Conservation (phyloP, 2,113 vertebrate genomes). For the Engystomops pustulosus region DNA sequence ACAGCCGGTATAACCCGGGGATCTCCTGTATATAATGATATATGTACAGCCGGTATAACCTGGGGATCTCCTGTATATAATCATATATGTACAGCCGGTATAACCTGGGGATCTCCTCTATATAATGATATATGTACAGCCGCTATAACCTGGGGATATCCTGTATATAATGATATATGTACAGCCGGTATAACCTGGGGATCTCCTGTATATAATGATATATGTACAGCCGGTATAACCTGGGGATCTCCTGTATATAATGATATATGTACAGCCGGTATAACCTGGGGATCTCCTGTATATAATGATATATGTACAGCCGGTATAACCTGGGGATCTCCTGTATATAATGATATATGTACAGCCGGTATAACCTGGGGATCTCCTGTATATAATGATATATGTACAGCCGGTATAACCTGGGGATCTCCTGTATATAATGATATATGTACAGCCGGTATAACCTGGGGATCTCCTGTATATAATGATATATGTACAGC, state of each 20-base stretch:
- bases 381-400: background rate
- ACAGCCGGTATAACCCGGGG: background rate
- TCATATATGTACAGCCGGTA: background rate
- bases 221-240: background rate
- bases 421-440: background rate
- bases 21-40: too few species aligned
- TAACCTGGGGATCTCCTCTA: background rate
- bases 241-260: background rate
- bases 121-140: background rate
- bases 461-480: background rate
- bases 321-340: background rate
- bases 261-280: background rate
- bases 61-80: background rate
- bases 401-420: background rate
- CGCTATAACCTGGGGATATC: background rate
- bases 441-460: too few species aligned
- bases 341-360: background rate
- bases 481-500: background rate
- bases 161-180: too few species aligned
- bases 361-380: background rate
- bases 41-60: too few species aligned
- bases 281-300: background rate
- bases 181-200: slow-evolving; percentile 9
- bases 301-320: too few species aligned
- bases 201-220: background rate